Evolutionary conservation across 2,113 vertebrate genomes (phyloP), one percentile per base, ranked within the genome.

Genomic region (Pseudorhombus dupliciocellatus): DNA sequence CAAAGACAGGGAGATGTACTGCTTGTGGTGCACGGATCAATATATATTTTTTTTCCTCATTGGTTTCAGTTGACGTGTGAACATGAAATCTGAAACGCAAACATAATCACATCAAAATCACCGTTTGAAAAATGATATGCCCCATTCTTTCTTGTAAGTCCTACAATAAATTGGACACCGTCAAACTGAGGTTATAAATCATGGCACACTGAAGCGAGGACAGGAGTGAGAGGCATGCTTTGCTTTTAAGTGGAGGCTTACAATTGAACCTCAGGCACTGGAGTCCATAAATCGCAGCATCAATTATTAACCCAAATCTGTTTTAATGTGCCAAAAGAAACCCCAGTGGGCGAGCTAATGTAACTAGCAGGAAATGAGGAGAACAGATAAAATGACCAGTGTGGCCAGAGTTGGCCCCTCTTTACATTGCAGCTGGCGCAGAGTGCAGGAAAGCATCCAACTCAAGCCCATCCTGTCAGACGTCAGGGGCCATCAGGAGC

Each of bases 281-380:
- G 68, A 89, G 83, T 91, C 88, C 89, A 91, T 92, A 92, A 90
- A 91, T 91, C 57, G 79, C 79, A 73, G 77, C 89, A 92, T 92
- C 86, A 91, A 92, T 92, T 92, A 92, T 92, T 92, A 84, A 92
- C 75, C 84, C 80, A 90, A 91, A 91, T 91, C 89, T 89, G 82
- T 87, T 90, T 91, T 91, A 92, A 92, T 91, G 90, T 91, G 91
- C 90, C 79, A 91, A 91, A 92, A 87, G 89, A 91, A 91, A 81
- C 75, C 90, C 88, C 89, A 64, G 71, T 6, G 82, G 84, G 70
- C 18, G 11, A 58, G 77, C 91, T 92, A 92, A 92, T 92, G 91
- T 89, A 90, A 88, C 83, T 71, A 82, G 79, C 90, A 90, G 90
- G 90, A 92, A 92, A 86, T 30, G 34, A 87, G 71, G 55, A 83